These are phyloP conservation scores for Sarcophaga variegata DNA, from an alignment of 2,888 invertebrate genomes.

Conservation along the genomic window DNA sequence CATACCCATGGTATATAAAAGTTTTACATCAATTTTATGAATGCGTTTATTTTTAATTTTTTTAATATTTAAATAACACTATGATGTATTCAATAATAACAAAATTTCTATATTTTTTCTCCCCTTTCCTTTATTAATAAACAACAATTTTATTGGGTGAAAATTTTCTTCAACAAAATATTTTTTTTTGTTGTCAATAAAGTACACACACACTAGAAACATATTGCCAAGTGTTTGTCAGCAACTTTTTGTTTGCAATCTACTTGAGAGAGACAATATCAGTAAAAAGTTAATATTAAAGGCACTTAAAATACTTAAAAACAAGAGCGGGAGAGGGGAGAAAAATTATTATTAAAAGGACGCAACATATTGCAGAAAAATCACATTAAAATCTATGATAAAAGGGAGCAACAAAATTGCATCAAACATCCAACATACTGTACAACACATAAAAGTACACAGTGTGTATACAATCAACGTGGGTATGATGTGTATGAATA, in stretches of 20 bases:
- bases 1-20: no score
- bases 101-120: no score
- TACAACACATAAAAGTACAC: no score
- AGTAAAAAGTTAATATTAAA: conserved; percentile 64
- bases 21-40: no score
- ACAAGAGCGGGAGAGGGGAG: no score
- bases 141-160: background rate
- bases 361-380: conserved; percentile 40
- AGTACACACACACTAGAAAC: conserved; percentile 5
- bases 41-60: no score
- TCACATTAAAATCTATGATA: conserved; percentile 20
- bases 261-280: conserved; percentile 60
- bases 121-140: no score
- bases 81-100: no score
- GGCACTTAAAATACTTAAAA: conserved; percentile 61
- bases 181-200: conserved; percentile 18
- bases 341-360: conserved; percentile 7
- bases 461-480: no score
- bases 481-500: no score
- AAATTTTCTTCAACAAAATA: background rate
- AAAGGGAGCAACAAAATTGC: conserved; percentile 28
- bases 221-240: conserved; percentile 61
- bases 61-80: no score
- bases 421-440: background rate
- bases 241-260: conserved; percentile 61